phyloP scores from a whole-genome alignment of 1,140 invertebrate genomes.

The Neuroterus valhalla region DNA sequence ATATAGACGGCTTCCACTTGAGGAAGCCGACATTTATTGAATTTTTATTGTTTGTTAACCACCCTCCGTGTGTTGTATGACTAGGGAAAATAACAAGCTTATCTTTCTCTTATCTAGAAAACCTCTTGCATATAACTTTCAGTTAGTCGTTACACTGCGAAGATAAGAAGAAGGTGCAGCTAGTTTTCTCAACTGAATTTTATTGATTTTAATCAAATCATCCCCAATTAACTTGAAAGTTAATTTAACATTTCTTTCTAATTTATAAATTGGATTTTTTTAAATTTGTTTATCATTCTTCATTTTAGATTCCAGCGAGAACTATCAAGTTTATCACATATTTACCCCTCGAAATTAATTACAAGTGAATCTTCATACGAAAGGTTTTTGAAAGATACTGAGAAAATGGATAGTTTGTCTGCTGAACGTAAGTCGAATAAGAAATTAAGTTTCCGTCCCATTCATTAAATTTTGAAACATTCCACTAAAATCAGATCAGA shows the following conservation, averaged over 20 bases:
- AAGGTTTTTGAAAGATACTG: slow-evolving; percentile 21
- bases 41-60: slow-evolving; percentile 52
- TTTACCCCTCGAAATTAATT: slow-evolving; percentile 1
- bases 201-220: neutral
- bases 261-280: neutral
- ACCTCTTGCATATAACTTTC: neutral
- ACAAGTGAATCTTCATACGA: slow-evolving; percentile 14
- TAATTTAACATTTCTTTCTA: neutral
- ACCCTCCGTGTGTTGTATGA: slow-evolving; percentile 48
- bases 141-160: neutral
- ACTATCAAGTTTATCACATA: neutral
- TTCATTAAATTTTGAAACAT: no score
- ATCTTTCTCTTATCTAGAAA: slow-evolving; percentile 47
- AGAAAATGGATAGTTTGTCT: slow-evolving; percentile 1
- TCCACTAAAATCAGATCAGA: no score
- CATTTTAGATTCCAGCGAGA: neutral
- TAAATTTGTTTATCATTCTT: neutral
- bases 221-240: neutral
- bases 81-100: slow-evolving; percentile 64
- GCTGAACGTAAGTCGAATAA: neutral
- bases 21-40: slow-evolving; percentile 46
- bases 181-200: neutral
- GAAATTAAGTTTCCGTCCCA: no score
- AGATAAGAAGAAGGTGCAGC: neutral
- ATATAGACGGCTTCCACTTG: neutral